Percentiles rank a stretch among this genome's conserved stretches.
Evolutionary conservation across 2,888 invertebrate species (phyloP).

Genomic region (Hypolimnas misippus): DNA sequence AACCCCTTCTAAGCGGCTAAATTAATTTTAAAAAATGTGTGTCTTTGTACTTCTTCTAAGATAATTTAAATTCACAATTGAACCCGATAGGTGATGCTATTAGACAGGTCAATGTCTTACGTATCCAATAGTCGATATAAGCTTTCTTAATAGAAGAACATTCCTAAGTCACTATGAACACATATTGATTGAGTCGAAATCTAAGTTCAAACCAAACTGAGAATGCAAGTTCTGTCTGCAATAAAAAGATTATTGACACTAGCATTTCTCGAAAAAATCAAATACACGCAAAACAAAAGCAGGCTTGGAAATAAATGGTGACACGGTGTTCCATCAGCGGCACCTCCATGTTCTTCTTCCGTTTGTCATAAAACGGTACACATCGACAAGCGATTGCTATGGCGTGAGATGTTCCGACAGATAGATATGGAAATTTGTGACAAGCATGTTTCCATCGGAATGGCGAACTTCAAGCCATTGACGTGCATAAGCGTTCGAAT

Average conservation of each 20-base stretch:
- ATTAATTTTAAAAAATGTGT: too few relatives aligned
- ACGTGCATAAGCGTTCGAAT: slow-evolving; percentile 7
- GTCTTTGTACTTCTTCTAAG: too few relatives aligned
- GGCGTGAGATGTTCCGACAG: slow-evolving; percentile 44
- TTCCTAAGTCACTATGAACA: too few relatives aligned
- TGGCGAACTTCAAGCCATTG: slow-evolving; percentile 48
- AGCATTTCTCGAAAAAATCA: slow-evolving; percentile 11
- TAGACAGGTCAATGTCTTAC: too few relatives aligned
- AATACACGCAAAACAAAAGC: slow-evolving; percentile 27
- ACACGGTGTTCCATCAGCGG: slow-evolving; percentile 40
- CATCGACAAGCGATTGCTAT: slow-evolving; percentile 43
- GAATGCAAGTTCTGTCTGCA: too few relatives aligned
- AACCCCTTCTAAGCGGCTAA: too few relatives aligned
- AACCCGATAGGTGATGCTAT: too few relatives aligned
- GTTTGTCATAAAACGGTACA: slow-evolving; percentile 38
- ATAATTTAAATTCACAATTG: too few relatives aligned
- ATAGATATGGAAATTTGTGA: slow-evolving; percentile 48
- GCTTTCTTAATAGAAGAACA: too few relatives aligned
- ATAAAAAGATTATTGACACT: slow-evolving; percentile 11
- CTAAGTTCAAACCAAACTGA: too few relatives aligned
- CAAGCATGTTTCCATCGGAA: slow-evolving; percentile 47
- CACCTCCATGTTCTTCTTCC: slow-evolving; percentile 37
- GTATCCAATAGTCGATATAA: too few relatives aligned
- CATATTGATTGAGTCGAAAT: too few relatives aligned
- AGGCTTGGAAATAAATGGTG: slow-evolving; percentile 32